These are phyloP conservation scores for Chironomus tentans DNA, from an alignment of 2,888 invertebrate genomes.

Conservation along the genomic window DNA sequence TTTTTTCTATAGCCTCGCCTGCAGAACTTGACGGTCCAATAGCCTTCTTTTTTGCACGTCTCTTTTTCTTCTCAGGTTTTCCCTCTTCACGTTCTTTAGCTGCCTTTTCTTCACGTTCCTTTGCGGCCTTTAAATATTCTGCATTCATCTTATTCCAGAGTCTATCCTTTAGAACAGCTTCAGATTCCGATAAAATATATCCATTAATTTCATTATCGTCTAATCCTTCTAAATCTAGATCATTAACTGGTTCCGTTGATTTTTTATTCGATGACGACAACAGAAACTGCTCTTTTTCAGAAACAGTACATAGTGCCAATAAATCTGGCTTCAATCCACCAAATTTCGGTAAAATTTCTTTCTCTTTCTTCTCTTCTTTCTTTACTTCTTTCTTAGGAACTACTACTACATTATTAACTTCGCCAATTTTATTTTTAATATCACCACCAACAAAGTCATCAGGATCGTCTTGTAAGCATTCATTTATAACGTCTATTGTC, in stretches of 20 bases:
- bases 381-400: background rate
- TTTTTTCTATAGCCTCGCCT: constrained; percentile 92
- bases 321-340: constrained; percentile 58
- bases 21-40: constrained; percentile 57
- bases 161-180: constrained; percentile 61
- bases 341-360: background rate
- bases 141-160: constrained; percentile 87
- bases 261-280: constrained; percentile 24
- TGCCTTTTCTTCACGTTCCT: constrained; percentile 73
- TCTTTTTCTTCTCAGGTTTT: constrained; percentile 70
- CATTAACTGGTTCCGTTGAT: constrained; percentile 36
- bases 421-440: constrained; percentile 28
- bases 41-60: constrained; percentile 52
- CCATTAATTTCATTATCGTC: constrained; percentile 87
- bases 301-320: constrained; percentile 58
- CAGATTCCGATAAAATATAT: constrained; percentile 73
- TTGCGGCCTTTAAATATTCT: constrained; percentile 73
- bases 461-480: constrained; percentile 37
- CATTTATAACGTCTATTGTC: constrained; percentile 42
- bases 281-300: background rate
- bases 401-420: background rate
- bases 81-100: constrained; percentile 78
- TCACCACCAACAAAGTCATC: constrained; percentile 28
- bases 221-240: constrained; percentile 61
- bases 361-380: background rate